These are phyloP conservation scores for Zaprionus obscuricornis DNA, from an alignment of 2,888 invertebrate genomes.

Conservation along the genomic window DNA sequence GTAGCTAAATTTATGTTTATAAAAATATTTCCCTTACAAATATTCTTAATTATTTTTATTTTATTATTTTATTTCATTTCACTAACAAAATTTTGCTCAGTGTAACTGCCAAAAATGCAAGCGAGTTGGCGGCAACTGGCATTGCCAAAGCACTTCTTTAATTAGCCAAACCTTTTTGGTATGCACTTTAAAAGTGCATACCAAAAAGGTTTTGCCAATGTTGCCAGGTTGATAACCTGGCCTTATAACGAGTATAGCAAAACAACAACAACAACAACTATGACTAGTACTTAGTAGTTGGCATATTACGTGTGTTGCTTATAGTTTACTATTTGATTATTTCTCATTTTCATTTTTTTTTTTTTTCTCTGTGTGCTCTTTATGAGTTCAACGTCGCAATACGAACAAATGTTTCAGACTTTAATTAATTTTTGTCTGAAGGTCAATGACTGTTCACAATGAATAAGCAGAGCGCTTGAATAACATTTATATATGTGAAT, in stretches of 20 bases:
- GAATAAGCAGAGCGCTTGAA: constrained; percentile 17
- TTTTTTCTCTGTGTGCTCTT: constrained; percentile 30
- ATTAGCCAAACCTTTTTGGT: constrained; percentile 25
- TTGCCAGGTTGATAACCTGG: constrained; percentile 61
- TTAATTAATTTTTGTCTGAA: constrained; percentile 55
- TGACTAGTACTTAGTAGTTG: too few species aligned
- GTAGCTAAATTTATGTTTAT: too few species aligned
- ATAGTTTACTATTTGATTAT: constrained; percentile 26
- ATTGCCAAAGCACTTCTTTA: constrained; percentile 20
- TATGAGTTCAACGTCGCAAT: constrained; percentile 25
- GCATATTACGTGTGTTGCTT: too few species aligned
- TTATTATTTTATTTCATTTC: too few species aligned
- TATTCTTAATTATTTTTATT: too few species aligned
- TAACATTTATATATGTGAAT: too few species aligned
- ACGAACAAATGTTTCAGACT: constrained; percentile 12
- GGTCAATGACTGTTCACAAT: constrained; percentile 55
- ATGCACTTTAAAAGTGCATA: constrained; percentile 14
- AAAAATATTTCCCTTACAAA: too few species aligned
- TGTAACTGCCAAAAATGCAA: too few species aligned
- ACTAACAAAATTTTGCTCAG: too few species aligned
- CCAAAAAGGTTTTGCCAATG: constrained; percentile 34
- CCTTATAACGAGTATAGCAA: too few species aligned
- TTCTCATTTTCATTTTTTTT: constrained; percentile 25
- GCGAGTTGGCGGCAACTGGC: too few species aligned
- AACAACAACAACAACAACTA: too few species aligned